These are phyloP conservation scores for Hartigia nigra DNA, from an alignment of 2,888 invertebrate species.

Conservation along the genomic window DNA sequence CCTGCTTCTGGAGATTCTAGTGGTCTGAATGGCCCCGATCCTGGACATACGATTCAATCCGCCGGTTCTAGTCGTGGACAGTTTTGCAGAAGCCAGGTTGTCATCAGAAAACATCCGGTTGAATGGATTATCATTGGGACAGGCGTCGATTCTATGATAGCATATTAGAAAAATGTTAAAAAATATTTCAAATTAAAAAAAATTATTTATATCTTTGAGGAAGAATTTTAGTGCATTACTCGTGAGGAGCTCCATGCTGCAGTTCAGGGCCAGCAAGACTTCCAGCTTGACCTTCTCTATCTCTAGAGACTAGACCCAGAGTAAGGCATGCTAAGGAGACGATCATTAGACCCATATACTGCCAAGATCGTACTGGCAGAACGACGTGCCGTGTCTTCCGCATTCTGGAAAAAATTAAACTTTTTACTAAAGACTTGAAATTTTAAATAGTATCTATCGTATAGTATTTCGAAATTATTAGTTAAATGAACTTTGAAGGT, in stretches of 20 bases:
- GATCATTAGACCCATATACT: conserved; percentile 55
- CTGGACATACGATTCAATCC: neutral
- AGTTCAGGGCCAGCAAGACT: conserved; percentile 59
- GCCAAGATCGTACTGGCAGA: conserved; percentile 59
- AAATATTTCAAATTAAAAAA: neutral
- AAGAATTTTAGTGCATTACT: conserved; percentile 41
- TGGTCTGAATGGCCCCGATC: neutral
- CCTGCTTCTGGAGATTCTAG: neutral
- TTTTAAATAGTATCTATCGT: neutral
- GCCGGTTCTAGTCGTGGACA: neutral
- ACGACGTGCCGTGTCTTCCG: conserved; percentile 56
- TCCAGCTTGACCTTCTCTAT: conserved; percentile 58
- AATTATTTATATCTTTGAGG: neutral
- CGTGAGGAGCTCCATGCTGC: conserved; percentile 55
- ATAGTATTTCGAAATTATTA: neutral
- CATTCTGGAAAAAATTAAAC: conserved; percentile 39
- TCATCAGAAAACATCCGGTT: conserved; percentile 24
- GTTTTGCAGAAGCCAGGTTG: conserved; percentile 11
- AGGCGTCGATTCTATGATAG: conserved; percentile 51
- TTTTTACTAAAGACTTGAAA: neutral
- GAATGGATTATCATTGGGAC: conserved; percentile 48
- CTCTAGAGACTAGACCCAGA: conserved; percentile 56
- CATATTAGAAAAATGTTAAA: conserved; percentile 3
- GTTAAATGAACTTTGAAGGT: neutral
- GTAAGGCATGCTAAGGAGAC: conserved; percentile 60